Conservation (phyloP, 2,888 invertebrate species). For the Empis livida region DNA sequence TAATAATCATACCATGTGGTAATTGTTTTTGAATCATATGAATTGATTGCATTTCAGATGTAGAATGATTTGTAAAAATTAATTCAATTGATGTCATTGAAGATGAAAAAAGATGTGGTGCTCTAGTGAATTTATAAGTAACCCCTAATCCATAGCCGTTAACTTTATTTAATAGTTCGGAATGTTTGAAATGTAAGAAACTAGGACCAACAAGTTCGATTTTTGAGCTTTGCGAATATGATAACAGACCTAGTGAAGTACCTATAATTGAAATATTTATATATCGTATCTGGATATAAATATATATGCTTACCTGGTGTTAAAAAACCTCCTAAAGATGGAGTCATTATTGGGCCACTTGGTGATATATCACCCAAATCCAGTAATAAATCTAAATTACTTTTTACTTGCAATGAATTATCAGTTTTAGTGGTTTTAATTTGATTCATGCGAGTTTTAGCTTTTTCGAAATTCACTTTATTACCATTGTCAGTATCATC, state of each 20-base stretch:
- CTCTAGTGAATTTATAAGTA: constrained; percentile 57
- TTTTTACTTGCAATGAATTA: constrained; percentile 28
- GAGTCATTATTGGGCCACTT: constrained; percentile 53
- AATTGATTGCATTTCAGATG: constrained; percentile 38
- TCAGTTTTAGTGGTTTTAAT: constrained; percentile 8
- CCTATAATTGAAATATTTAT: neutral
- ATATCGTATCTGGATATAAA: neutral
- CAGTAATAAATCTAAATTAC: constrained; percentile 69
- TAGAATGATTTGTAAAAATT: constrained; percentile 58
- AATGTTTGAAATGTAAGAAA: constrained; percentile 44
- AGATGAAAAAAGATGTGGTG: constrained; percentile 69
- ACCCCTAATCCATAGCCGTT: constrained; percentile 53
- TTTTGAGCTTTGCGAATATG: constrained; percentile 10
- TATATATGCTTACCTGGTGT: constrained; percentile 41
- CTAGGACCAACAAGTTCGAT: constrained; percentile 48
- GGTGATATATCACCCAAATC: constrained; percentile 70
- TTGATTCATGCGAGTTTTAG: neutral
- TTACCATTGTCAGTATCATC: constrained; percentile 26
- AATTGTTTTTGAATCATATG: constrained; percentile 47
- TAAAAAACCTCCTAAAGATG: constrained; percentile 65
- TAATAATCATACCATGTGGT: constrained; percentile 56
- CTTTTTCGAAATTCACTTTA: constrained; percentile 13
- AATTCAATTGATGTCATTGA: constrained; percentile 73
- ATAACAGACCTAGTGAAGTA: constrained; percentile 9
- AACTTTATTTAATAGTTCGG: constrained; percentile 59